phyloP scores from a whole-genome alignment of 2,888 invertebrate species.

The Elegia similella region DNA sequence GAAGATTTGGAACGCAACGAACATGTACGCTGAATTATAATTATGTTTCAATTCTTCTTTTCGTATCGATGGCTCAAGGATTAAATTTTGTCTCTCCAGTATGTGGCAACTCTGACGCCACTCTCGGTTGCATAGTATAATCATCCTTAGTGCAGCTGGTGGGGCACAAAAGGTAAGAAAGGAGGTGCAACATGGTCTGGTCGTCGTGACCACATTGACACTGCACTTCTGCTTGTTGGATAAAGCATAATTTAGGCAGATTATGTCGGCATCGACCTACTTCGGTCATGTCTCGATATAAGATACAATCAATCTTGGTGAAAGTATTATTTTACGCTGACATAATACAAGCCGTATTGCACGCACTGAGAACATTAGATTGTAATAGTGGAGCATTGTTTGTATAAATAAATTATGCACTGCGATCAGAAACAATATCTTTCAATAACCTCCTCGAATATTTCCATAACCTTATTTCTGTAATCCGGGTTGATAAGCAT shows the following conservation, averaged over 20 bases:
- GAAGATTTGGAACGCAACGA: background rate
- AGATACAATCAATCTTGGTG: background rate
- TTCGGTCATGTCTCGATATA: background rate
- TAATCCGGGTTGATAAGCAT: constrained; percentile 75
- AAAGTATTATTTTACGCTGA: background rate
- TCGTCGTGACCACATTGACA: no score
- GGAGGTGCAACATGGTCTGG: no score
- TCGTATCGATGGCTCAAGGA: no score
- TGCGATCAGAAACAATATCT: constrained; percentile 48
- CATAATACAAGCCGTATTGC: background rate
- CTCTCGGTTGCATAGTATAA: no score
- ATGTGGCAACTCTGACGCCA: no score
- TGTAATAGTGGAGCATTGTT: background rate
- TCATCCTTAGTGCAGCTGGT: no score
- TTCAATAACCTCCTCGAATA: constrained; percentile 80
- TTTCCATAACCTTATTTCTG: constrained; percentile 70
- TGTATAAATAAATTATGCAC: background rate
- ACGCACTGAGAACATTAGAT: background rate
- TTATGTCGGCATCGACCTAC: no score
- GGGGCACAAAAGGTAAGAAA: no score
- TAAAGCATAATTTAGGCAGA: no score
- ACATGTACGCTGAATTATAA: background rate
- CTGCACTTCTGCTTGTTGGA: no score
- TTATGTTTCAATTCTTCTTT: no score
- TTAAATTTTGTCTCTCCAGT: no score